These are phyloP conservation scores for Aphodius granarius DNA, from an alignment of 2,888 invertebrate genomes.

Conservation along the genomic window DNA sequence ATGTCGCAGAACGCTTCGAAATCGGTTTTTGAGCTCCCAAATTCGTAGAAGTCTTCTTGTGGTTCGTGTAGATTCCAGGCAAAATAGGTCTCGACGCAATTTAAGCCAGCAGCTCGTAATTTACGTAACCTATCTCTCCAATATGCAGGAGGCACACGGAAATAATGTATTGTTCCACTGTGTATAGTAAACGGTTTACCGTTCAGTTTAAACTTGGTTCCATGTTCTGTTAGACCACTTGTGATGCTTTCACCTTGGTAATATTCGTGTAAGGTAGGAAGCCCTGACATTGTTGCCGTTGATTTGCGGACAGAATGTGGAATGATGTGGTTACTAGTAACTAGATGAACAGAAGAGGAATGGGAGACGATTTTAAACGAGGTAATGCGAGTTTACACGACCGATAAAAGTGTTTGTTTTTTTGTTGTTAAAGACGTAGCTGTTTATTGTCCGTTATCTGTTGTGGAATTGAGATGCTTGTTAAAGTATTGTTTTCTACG, in stretches of 20 bases:
- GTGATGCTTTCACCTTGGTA: constrained; percentile 50
- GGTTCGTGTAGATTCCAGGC: constrained; percentile 92
- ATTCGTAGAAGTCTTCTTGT: constrained; percentile 64
- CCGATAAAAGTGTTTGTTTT: neutral
- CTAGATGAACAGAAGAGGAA: neutral
- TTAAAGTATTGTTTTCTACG: too few species aligned
- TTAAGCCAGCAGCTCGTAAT: constrained; percentile 80
- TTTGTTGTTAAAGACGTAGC: neutral
- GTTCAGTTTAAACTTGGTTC: constrained; percentile 51
- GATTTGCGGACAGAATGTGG: neutral
- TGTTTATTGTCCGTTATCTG: neutral
- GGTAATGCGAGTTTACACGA: neutral
- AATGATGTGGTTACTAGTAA: neutral
- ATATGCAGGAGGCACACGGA: constrained; percentile 74
- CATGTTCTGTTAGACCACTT: constrained; percentile 41
- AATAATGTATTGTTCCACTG: constrained; percentile 77
- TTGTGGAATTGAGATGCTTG: neutral
- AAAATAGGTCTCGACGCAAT: constrained; percentile 82
- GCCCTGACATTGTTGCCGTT: constrained; percentile 38
- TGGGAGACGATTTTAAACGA: neutral
- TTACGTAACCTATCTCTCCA: constrained; percentile 81
- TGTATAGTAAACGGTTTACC: constrained; percentile 51
- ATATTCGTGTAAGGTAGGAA: constrained; percentile 53
- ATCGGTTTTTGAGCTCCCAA: constrained; percentile 66
- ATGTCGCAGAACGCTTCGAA: constrained; percentile 63